phyloP scores from a whole-genome alignment of 1,140 invertebrate genomes.

The Leptopilina clavipes region DNA sequence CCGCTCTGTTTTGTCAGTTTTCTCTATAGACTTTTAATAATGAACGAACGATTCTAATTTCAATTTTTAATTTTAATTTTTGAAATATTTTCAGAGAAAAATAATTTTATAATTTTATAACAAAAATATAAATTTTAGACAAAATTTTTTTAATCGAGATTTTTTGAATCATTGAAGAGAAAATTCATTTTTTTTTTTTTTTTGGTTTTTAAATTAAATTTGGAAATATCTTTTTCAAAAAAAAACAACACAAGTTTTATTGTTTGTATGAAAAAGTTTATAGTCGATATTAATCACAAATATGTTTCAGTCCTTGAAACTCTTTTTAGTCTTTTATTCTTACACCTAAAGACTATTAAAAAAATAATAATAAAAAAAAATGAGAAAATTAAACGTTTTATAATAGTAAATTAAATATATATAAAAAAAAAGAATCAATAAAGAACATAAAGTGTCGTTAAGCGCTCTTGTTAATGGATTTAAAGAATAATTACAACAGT shows the following conservation, averaged over 20 bases:
- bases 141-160: too few relatives aligned
- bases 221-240: not conserved
- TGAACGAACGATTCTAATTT: too few relatives aligned
- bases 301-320: not conserved
- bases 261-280: not conserved
- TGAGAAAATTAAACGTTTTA: slow-evolving; percentile 20
- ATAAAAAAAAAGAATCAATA: slow-evolving; percentile 11
- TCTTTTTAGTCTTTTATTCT: slow-evolving; percentile 9
- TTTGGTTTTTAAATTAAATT: too few relatives aligned
- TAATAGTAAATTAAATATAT: slow-evolving; percentile 12
- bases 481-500: not conserved
- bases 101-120: too few relatives aligned
- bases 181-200: too few relatives aligned
- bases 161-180: too few relatives aligned
- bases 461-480: slow-evolving; percentile 32
- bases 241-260: not conserved
- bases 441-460: slow-evolving; percentile 31
- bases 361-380: not conserved
- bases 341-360: slow-evolving; percentile 5
- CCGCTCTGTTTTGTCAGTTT: too few relatives aligned
- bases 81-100: too few relatives aligned
- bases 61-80: too few relatives aligned
- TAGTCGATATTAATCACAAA: not conserved
- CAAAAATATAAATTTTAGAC: too few relatives aligned
- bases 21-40: too few relatives aligned